Evolutionary conservation across 2,113 vertebrate species (phyloP), one percentile per base, ranked within the genome.

Genomic region (Hucho hucho): DNA sequence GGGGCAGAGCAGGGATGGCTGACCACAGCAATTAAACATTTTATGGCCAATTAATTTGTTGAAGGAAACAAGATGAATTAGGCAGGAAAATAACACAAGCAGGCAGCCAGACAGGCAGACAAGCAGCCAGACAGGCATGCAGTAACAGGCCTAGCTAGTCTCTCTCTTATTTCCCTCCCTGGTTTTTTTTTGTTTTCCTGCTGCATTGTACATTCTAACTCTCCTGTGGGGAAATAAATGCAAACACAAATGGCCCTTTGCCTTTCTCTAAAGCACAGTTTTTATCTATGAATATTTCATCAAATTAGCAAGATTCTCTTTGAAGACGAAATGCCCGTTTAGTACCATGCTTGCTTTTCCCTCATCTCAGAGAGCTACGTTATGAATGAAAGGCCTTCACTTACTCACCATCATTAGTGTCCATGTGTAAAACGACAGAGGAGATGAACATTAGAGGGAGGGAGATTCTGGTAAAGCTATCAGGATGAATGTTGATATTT

Each of bases 1-100:
- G 29, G 29, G 28, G 28, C 4, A 32, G 5, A 32, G 29, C 5
- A 32, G 29, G 29, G 5, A 5, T 32, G 29, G 29, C 29, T 32
- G 29, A 6, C 76, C n/a, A 11, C 64, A 80, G 80, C 76, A 85
- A 83, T 86, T 87, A 87, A 70, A 84, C 79, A 82, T 75, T 81
- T 87, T 87, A 66, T 78, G 74, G 75, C 47, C 76, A 79, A 76
- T 87, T 87, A 69, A 84, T 87, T 83, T 80, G 80, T 79, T 73
- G 73, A 68, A 71, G 84, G 77, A 91, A 84, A 78, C 79, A 63
- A 13, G 75, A 81, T 67, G 79, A 88, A 88, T 89, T 85, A 88
- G 81, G 80, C 67, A 77, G 75, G 75, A 74, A 83, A 83, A 84
- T 69, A 70, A 79, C 65, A 53, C 73, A 73, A 49, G 58, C 49